Evolutionary conservation across 2,113 vertebrate genomes (phyloP).

Genomic region (Indicator indicator): DNA sequence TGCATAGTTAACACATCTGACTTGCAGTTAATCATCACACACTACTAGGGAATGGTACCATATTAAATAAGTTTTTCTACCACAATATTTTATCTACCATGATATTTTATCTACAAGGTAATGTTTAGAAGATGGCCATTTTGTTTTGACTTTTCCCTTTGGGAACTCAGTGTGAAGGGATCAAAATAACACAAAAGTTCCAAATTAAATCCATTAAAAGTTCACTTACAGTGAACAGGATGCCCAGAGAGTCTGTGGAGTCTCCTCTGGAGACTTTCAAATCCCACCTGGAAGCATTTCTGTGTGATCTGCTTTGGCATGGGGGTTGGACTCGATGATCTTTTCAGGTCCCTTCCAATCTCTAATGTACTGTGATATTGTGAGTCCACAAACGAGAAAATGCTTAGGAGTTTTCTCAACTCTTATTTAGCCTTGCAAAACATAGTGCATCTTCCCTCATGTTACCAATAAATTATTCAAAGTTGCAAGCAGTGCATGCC

Average conservation of each 20-base stretch:
- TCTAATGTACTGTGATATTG: too few species aligned
- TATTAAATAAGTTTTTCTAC: neutral
- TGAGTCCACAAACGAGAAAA: neutral
- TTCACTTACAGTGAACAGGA: neutral
- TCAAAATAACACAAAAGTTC: too few species aligned
- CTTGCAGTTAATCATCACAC: neutral
- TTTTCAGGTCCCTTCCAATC: too few species aligned
- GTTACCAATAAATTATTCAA: neutral
- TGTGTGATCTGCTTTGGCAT: too few species aligned
- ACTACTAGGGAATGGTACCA: neutral
- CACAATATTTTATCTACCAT: neutral
- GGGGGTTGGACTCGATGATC: too few species aligned
- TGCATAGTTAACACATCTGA: neutral
- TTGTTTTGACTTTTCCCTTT: neutral
- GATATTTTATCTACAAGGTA: neutral
- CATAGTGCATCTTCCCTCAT: neutral
- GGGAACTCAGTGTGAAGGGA: neutral
- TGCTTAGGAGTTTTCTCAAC: neutral
- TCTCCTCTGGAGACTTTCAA: too few species aligned
- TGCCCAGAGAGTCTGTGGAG: too few species aligned
- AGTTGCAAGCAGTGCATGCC: neutral
- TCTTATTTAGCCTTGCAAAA: neutral
- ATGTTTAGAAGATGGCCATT: neutral
- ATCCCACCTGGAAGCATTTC: too few species aligned
- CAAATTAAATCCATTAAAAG: too few species aligned